phyloP scores from a whole-genome alignment of 2,113 vertebrate genomes.

The Mirza zaza region DNA sequence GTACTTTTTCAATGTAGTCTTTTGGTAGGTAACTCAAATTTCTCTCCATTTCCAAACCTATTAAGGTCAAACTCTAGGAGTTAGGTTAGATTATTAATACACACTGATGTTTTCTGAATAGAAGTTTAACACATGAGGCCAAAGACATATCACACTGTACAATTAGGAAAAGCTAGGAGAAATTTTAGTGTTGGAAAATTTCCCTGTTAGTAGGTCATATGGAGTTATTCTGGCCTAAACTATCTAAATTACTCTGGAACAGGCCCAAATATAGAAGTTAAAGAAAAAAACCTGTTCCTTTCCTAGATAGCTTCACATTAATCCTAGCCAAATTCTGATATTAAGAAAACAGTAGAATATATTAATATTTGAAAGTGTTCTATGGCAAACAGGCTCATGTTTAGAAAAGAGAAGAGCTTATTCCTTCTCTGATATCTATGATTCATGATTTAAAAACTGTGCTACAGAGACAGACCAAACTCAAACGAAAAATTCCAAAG shows the following conservation, averaged over 20 bases:
- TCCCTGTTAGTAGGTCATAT: neutral
- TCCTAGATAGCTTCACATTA: neutral
- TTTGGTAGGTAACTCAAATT: neutral
- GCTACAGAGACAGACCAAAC: neutral
- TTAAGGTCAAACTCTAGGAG: neutral
- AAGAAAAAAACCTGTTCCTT: neutral
- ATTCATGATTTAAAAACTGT: slow-evolving; percentile 2
- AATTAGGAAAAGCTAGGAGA: neutral
- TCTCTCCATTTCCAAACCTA: neutral
- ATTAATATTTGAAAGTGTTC: neutral
- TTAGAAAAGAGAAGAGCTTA: neutral
- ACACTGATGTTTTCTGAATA: neutral
- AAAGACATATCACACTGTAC: neutral
- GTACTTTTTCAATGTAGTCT: neutral
- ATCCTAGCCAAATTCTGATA: neutral
- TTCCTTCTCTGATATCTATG: neutral
- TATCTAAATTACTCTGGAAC: neutral
- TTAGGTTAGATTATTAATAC: neutral
- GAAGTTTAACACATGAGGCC: neutral
- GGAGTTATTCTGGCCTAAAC: neutral
- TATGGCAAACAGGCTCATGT: neutral
- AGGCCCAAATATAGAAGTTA: neutral
- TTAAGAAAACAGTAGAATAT: neutral
- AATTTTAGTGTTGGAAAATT: neutral
- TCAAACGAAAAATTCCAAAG: slow-evolving; percentile 36